Percentiles rank a stretch among this genome's conserved stretches.
Evolutionary conservation across 2,113 vertebrate genomes (phyloP).

Genomic region (Pontoporia blainvillei): DNA sequence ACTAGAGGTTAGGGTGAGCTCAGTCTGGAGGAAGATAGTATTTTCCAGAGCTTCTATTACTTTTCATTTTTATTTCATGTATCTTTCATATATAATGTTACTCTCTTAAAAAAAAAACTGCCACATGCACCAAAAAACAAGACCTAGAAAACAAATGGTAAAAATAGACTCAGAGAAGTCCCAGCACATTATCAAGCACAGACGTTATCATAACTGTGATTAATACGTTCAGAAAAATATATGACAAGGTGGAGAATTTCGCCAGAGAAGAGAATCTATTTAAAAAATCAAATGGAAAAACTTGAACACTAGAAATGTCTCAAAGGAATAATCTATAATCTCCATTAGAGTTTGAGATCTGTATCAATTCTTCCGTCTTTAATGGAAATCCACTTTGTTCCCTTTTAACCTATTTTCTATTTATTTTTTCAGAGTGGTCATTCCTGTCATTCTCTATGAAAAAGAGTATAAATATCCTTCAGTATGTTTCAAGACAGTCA

Average conservation of each 20-base stretch:
- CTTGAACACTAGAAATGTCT: not conserved
- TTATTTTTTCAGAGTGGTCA: not conserved
- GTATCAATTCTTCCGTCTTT: not conserved
- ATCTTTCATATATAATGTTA: not conserved
- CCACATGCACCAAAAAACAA: not conserved
- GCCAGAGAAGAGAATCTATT: not conserved
- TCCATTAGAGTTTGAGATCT: not conserved
- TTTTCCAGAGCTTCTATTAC: not conserved
- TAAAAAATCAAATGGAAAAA: constrained; percentile 20
- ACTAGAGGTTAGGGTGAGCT: not conserved
- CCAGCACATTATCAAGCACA: not conserved
- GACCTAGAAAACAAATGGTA: not conserved
- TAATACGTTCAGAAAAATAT: not conserved
- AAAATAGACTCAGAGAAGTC: not conserved
- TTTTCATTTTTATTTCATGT: not conserved
- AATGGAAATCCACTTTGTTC: not conserved
- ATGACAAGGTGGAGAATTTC: not conserved
- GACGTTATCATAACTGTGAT: not conserved
- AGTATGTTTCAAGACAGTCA: not conserved
- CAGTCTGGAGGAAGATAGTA: not conserved
- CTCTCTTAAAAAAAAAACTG: not conserved
- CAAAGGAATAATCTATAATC: not conserved
- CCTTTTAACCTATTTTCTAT: not conserved
- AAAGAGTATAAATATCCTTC: not conserved
- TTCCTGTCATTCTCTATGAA: not conserved